Evolutionary conservation across 2,113 vertebrate genomes (phyloP).

Genomic region (Python bivittatus): DNA sequence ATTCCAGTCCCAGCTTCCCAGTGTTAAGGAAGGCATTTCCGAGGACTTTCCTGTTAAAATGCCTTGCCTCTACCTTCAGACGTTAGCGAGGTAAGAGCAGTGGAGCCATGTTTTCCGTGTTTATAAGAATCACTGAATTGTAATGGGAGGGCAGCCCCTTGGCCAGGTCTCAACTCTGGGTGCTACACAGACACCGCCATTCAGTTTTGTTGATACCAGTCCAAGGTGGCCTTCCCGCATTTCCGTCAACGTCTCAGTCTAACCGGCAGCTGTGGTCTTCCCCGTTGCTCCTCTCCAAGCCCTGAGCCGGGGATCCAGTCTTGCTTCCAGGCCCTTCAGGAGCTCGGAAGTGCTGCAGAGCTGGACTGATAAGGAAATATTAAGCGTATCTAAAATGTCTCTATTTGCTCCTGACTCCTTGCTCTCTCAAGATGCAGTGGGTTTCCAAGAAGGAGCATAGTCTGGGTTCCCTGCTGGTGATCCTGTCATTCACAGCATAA

Average conservation of each 20-base stretch:
- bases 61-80: constrained; percentile 96
- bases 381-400: neutral
- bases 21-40: constrained; percentile 94
- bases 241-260: neutral
- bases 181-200: neutral
- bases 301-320: too few species aligned
- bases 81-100: constrained; percentile 84
- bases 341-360: too few species aligned
- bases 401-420: neutral
- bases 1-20: constrained; percentile 91
- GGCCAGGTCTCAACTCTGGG: neutral
- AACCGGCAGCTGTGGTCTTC: neutral
- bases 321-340: too few species aligned
- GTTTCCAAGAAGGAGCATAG: too few species aligned
- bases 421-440: too few species aligned
- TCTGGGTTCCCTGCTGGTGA: too few species aligned
- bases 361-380: too few species aligned
- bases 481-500: too few species aligned
- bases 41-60: constrained; percentile 95
- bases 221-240: neutral
- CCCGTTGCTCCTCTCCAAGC: neutral
- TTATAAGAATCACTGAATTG: neutral
- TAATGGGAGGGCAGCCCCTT: neutral
- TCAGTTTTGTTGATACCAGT: neutral
- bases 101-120: neutral